These are phyloP conservation scores for Thaleichthys pacificus DNA, from an alignment of 2,797 vertebrate genomes.

Conservation along the genomic window DNA sequence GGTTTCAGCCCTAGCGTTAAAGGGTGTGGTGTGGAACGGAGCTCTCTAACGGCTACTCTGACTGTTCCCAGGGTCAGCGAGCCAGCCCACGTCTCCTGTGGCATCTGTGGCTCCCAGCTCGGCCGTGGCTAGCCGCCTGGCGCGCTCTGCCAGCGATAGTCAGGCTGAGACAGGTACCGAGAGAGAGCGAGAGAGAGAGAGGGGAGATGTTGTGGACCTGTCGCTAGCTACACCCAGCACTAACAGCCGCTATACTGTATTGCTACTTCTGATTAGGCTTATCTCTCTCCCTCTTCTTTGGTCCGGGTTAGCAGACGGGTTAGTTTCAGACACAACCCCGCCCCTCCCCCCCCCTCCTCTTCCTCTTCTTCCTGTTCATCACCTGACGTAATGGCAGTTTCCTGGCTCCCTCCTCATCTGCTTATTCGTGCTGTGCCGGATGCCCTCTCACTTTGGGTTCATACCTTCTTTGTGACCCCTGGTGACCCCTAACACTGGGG, in stretches of 20 bases:
- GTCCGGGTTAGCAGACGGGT: slow-evolving; percentile 38
- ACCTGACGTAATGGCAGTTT: neutral
- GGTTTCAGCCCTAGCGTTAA: neutral
- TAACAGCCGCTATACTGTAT: slow-evolving; percentile 6
- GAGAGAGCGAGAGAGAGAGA: neutral
- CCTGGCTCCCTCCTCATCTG: neutral
- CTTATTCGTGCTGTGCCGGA: neutral
- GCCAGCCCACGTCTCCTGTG: slow-evolving; percentile 84
- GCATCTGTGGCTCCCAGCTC: slow-evolving; percentile 82
- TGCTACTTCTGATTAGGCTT: slow-evolving; percentile 12
- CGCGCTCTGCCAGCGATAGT: slow-evolving; percentile 86
- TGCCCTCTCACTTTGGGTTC: neutral
- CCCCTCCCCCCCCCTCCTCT: neutral
- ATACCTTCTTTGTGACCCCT: neutral
- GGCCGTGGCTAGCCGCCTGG: slow-evolving; percentile 87
- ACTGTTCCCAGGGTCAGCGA: slow-evolving; percentile 83
- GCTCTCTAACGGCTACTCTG: slow-evolving; percentile 16
- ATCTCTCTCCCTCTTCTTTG: slow-evolving; percentile 27
- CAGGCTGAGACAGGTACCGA: slow-evolving; percentile 81
- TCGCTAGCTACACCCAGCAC: slow-evolving; percentile 7
- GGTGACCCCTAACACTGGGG: neutral
- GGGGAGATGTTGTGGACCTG: neutral
- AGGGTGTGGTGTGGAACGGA: neutral
- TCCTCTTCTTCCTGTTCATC: neutral
- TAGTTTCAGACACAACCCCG: slow-evolving; percentile 26